Base-by-base conservation (phyloP, 2,113 vertebrate species). In the Phalacrocorax pelagicus region DNA sequence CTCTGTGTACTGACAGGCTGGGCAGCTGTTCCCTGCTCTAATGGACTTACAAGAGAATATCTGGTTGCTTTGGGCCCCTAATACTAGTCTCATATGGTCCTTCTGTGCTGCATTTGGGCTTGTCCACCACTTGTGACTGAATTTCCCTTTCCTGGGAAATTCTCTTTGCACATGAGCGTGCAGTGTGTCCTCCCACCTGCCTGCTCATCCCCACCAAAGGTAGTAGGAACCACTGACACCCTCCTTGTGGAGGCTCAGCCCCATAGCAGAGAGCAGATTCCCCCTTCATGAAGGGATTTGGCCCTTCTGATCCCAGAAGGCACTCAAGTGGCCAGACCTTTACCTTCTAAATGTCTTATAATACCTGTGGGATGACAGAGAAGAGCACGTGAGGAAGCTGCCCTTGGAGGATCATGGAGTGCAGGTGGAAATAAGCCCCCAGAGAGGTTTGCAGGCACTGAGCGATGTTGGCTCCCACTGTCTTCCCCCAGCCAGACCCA, bases 91-190 rank as follows among this genome's bases (percentile, higher is more conserved):
- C 7, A 7, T 5, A 8, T 12, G 42, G 61, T 27, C 20, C 20
- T 11, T 71, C 17, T 12, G 15, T 0, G 2, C 20, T n/a, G 5
- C 15, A 4, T 30, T 21, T 38, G 32, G 66, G 19, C 34, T 67
- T 49, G 44, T n/a, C 23, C 32, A 40, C 34, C 12, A 20, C 38
- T 26, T 2, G 0, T 24, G 34, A 55, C 23, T 3, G 0, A 27
- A 22, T 77, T 59, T 49, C 22, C 51, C 30, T 54, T 58, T 70
- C 14, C 51, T 19, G 9, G 32, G 30, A 23, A 38, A 38, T 38
- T 24, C 13, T 57, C 54, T 66, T 29, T 13, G 47, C 29, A 57
- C 0, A 0, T 7, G 34, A 58, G 21, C 3, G 30, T 70, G 26
- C 44, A 34, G 11, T 2, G 3, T 21, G 6, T 5, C 47, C 26